Percentiles rank a stretch among this genome's conserved stretches.
Conservation (phyloP, 2,888 invertebrate genomes). For the Ormyrus rosae region DNA sequence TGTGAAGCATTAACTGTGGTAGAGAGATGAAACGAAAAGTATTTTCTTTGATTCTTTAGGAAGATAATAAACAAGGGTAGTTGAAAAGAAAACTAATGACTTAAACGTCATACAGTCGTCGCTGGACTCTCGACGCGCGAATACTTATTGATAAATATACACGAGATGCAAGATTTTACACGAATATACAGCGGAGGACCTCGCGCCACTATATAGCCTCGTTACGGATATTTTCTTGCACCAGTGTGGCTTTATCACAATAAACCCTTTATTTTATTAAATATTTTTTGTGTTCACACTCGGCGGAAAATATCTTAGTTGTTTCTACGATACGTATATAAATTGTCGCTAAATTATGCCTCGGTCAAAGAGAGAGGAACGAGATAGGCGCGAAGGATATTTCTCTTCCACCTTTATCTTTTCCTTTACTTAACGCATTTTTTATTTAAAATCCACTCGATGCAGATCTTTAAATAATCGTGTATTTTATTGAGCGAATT, state of each 20-base stretch:
- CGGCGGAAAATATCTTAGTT: constrained; percentile 49
- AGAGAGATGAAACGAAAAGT: constrained; percentile 22
- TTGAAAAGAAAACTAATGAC: constrained; percentile 24
- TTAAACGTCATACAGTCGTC: constrained; percentile 32
- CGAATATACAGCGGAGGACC: constrained; percentile 54
- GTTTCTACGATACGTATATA: constrained; percentile 52
- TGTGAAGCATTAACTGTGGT: constrained; percentile 40
- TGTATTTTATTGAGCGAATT: constrained; percentile 57
- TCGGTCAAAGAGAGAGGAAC: constrained; percentile 58
- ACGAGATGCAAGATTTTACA: constrained; percentile 51
- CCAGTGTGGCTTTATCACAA: constrained; percentile 49
- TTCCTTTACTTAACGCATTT: constrained; percentile 14
- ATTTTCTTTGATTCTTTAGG: neutral
- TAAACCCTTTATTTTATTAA: constrained; percentile 27
- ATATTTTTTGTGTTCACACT: constrained; percentile 32
- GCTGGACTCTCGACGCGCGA: constrained; percentile 42
- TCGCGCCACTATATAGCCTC: constrained; percentile 54
- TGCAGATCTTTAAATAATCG: constrained; percentile 48
- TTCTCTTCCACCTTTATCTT: constrained; percentile 33
- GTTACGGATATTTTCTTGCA: constrained; percentile 42
- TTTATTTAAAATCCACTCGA: constrained; percentile 19
- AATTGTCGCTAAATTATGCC: constrained; percentile 56
- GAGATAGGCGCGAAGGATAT: constrained; percentile 52
- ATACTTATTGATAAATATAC: constrained; percentile 49
- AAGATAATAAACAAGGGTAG: constrained; percentile 14